A percentile compares a stretch with the other conserved stretches of the same genome.
Evolutionary conservation across 2,888 invertebrate genomes (phyloP).

Genomic region (Choreutis nemorana): DNA sequence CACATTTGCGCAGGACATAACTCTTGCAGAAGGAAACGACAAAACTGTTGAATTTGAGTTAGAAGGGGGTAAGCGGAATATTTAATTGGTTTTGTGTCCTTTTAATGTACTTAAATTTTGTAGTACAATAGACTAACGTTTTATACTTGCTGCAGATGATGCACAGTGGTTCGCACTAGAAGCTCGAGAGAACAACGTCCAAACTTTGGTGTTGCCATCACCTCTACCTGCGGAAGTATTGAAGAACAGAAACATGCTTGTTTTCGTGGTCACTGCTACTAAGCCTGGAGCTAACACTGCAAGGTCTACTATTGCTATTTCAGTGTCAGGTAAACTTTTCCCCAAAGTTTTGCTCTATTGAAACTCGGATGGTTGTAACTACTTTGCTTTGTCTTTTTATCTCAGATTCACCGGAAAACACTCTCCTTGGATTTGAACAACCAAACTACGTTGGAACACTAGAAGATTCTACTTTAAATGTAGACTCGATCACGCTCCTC

Average conservation of each 20-base stretch:
- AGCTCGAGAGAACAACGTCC: background rate
- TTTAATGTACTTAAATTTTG: no score
- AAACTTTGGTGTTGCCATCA: background rate
- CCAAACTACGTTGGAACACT: no score
- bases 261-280: conserved; percentile 11
- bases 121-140: conserved; percentile 2
- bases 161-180: conserved; percentile 7
- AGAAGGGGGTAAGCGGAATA: conserved; percentile 22
- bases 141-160: no score
- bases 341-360: no score
- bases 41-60: conserved; percentile 16
- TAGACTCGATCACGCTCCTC: no score
- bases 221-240: conserved; percentile 11
- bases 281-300: conserved; percentile 9
- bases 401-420: no score
- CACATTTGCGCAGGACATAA: conserved; percentile 11
- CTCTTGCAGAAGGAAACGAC: conserved; percentile 15
- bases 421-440: no score
- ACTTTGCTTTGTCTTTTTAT: no score
- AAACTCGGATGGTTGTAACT: no score
- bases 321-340: no score
- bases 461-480: no score
- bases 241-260: conserved; percentile 11
- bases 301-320: conserved; percentile 13
- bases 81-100: no score